Percentiles rank a stretch among this genome's conserved stretches.
Evolutionary conservation across 1,140 invertebrate species (phyloP).

Genomic region (Drosophila punjabiensis): DNA sequence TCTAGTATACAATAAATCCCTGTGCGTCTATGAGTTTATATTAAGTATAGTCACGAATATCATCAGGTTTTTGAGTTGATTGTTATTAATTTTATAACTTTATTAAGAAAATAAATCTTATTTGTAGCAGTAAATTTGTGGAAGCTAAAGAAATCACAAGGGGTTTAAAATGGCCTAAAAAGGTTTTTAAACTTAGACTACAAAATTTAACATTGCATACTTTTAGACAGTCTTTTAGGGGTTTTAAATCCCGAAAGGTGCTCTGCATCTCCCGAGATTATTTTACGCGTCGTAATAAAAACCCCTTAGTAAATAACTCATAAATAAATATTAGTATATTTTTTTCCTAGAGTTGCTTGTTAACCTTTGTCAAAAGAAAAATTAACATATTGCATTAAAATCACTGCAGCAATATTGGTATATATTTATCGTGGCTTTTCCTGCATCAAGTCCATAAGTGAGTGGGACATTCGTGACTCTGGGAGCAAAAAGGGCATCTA

Average conservation of each 20-base stretch:
- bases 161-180: no score
- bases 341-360: background rate
- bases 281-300: background rate
- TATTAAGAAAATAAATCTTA: background rate
- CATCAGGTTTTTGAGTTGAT: background rate
- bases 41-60: background rate
- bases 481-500: conserved; percentile 50
- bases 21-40: background rate
- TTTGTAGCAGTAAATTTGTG: background rate
- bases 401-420: background rate
- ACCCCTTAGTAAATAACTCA: background rate
- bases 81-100: background rate
- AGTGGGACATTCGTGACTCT: conserved; percentile 33
- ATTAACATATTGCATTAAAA: conserved; percentile 22
- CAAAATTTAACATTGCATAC: no score
- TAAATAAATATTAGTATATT: background rate
- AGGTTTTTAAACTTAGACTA: no score
- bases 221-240: no score
- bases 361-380: conserved; percentile 12
- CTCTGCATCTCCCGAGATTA: no score
- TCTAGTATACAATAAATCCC: background rate
- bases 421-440: conserved; percentile 15
- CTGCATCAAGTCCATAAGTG: conserved; percentile 19
- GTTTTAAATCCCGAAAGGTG: no score
- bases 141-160: no score